These are phyloP conservation scores for Cyanocitta stelleri DNA, from an alignment of 2,113 vertebrate genomes.

Conservation along the genomic window DNA sequence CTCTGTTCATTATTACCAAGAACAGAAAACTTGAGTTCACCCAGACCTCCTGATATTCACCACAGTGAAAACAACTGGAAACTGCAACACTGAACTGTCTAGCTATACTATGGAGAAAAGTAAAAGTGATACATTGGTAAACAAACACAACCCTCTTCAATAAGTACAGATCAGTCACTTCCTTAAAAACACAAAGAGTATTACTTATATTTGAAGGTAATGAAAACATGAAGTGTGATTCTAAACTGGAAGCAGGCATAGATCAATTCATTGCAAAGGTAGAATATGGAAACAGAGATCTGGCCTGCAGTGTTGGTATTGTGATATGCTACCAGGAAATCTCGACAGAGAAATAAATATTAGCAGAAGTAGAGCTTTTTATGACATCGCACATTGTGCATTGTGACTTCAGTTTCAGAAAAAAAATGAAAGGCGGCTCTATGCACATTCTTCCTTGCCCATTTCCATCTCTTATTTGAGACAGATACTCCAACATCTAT, in stretches of 20 bases:
- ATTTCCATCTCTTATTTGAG: not conserved
- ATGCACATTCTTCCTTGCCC: not conserved
- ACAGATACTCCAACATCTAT: not conserved
- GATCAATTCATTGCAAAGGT: not conserved
- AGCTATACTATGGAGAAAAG: not conserved
- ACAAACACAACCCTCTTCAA: not conserved
- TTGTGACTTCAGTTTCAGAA: not conserved
- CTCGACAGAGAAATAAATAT: not conserved
- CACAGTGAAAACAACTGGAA: not conserved
- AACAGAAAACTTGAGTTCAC: not conserved
- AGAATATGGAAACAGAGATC: not conserved
- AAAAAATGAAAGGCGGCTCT: not conserved
- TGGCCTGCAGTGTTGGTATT: not conserved
- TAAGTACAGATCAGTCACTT: not conserved
- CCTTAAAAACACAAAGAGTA: not conserved
- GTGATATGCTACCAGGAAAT: not conserved
- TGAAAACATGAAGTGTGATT: not conserved
- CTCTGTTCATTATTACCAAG: not conserved
- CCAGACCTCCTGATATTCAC: not conserved
- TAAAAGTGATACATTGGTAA: not conserved
- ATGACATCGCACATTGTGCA: not conserved
- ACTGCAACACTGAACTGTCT: not conserved
- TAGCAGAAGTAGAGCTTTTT: not conserved
- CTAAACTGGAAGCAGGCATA: not conserved
- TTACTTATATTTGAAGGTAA: not conserved